These are phyloP conservation scores for Gortyna flavago DNA, from an alignment of 2,888 invertebrate genomes.

Conservation along the genomic window DNA sequence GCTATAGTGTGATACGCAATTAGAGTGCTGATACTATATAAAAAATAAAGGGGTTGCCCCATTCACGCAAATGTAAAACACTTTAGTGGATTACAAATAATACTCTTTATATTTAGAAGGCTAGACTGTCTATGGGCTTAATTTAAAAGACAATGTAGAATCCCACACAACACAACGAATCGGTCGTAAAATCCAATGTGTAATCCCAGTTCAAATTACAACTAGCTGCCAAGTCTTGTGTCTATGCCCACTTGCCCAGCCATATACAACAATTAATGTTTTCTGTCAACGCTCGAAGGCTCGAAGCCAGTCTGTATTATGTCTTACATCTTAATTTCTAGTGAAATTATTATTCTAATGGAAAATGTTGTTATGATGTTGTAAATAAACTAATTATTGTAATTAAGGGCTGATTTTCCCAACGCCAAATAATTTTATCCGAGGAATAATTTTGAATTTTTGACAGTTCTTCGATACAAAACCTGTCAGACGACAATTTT, in stretches of 20 bases:
- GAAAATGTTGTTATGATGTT: not conserved
- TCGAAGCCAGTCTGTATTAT: slow-evolving; percentile 6
- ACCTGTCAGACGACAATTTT: too few species aligned
- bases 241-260: slow-evolving; percentile 30
- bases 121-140: slow-evolving; percentile 13
- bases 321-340: slow-evolving; percentile 3
- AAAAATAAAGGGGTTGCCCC: slow-evolving; percentile 6
- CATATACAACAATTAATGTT: slow-evolving; percentile 51
- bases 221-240: slow-evolving; percentile 48
- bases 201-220: slow-evolving; percentile 46
- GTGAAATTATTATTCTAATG: not conserved
- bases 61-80: slow-evolving; percentile 17
- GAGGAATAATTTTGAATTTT: too few species aligned
- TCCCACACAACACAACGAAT: slow-evolving; percentile 13
- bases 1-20: too few species aligned
- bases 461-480: too few species aligned
- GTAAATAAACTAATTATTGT: not conserved
- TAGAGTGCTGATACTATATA: not conserved
- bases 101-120: not conserved
- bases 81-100: slow-evolving; percentile 9
- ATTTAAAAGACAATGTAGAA: slow-evolving; percentile 7
- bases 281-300: slow-evolving; percentile 32
- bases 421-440: too few species aligned
- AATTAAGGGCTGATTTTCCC: not conserved
- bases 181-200: slow-evolving; percentile 34